Base-by-base conservation (phyloP, 1,140 invertebrate genomes). In the Calephelis nemesis region DNA sequence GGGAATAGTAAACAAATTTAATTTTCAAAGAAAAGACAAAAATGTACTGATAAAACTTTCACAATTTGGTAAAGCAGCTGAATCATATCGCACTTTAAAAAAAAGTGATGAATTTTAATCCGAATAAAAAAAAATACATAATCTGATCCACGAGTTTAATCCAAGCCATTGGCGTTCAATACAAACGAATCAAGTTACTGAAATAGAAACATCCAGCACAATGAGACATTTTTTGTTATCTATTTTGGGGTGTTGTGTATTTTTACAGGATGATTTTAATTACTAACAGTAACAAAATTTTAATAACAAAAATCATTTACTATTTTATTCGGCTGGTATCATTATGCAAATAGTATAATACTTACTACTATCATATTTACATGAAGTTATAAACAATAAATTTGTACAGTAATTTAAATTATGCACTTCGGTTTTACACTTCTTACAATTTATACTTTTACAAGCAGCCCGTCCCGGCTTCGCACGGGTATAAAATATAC, bases 131-230 rank as follows among this genome's bases (percentile, higher is more conserved):
- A 72, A 68, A 68, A 66, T 58, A 63, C n/a, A 68, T 67, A 75
- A 77, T 78, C 74, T 65, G 67, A 74, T 73, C 70, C 68, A 58
- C 65, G 50, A n/a, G 8, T 30, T 73, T 62, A 65, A 64, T 72
- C 64, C 69, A 66, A 65, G 54, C 68, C 73, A 79, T 77, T 72
- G 63, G 67, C 30, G 66, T 58, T 70, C 63, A 73, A 77, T 67
- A 67, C 60, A 71, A 67, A 70, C 47, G 74, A 45, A 73, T 78
- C 67, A 68, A 66, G 70, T 74, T 74, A 74, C 72, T 73, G 69
- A 69, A 73, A 74, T 74, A 69, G 76, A 75, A 74, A 74, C 71
- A 71, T 72, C 40, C 48, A 63, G 58, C 62, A 58, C 65, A 66
- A 66, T 42, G 50, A 54, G 30, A 7, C 12, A 19, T 66, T 58